Conservation (phyloP, 2,888 invertebrate genomes). For the Micoletzkya japonica region DNA sequence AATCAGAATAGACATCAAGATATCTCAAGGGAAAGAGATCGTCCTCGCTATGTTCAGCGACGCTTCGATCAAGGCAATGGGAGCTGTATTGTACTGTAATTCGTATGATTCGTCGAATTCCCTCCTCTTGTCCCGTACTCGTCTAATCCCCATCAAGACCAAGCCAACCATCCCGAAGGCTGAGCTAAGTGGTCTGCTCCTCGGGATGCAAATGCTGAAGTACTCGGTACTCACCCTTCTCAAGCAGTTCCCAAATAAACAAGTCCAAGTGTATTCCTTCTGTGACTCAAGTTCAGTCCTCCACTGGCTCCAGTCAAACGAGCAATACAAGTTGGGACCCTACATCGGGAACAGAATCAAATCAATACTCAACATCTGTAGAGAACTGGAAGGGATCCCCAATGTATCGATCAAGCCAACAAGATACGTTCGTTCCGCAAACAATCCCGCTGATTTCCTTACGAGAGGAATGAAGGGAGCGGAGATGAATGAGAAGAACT, state of each 20-base stretch:
- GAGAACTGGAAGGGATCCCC: neutral
- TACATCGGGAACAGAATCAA: neutral
- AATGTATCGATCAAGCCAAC: neutral
- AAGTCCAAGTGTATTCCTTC: neutral
- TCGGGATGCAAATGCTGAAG: neutral
- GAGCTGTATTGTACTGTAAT: neutral
- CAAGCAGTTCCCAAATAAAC: neutral
- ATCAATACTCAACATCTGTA: neutral
- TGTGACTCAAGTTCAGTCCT: neutral
- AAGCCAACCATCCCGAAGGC: conserved; percentile 1
- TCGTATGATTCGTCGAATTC: neutral
- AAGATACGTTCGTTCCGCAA: neutral
- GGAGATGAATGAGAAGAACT: neutral
- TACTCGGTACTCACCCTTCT: neutral
- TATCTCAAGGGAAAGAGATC: neutral
- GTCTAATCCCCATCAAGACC: neutral
- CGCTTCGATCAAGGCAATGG: neutral
- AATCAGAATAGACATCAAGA: neutral
- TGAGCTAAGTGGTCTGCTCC: neutral
- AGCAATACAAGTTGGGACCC: no score
- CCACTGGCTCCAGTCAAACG: conserved; percentile 4
- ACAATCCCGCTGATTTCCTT: conserved; percentile 3
- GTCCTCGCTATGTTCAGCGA: conserved; percentile 1
- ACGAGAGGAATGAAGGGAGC: neutral
- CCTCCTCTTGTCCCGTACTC: neutral